phyloP scores from a whole-genome alignment of 2,888 invertebrate genomes.

The Iphiclides podalirius region DNA sequence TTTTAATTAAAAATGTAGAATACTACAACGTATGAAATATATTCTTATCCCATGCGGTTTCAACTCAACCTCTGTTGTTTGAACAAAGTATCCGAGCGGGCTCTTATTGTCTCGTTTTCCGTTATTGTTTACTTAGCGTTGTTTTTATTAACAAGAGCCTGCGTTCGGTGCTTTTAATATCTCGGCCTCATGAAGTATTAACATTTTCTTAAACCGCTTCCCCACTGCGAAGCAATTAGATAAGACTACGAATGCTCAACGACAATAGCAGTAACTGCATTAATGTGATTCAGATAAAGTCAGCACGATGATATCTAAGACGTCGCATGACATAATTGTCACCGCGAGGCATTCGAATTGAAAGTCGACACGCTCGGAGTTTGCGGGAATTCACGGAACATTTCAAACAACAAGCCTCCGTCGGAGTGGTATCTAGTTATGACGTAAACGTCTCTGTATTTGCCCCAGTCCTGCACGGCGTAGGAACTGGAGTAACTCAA shows the following conservation, averaged over 20 bases:
- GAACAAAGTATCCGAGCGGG: conserved; percentile 10
- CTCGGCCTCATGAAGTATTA: conserved; percentile 10
- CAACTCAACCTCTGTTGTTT: conserved; percentile 3
- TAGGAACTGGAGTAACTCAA: neutral
- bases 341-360: neutral
- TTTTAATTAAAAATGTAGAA: neutral
- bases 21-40: conserved; percentile 8
- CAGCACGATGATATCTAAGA: no score
- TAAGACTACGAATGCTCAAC: no score
- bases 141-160: conserved; percentile 17
- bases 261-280: neutral
- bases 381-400: neutral
- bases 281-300: neutral
- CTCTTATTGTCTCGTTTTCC: conserved; percentile 21
- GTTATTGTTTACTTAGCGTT: conserved; percentile 21
- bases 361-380: neutral
- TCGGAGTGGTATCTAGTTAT: neutral
- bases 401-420: neutral
- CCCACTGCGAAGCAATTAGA: neutral
- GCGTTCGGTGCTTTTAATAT: conserved; percentile 20
- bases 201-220: conserved; percentile 10
- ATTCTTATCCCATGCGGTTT: conserved; percentile 7
- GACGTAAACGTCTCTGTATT: neutral
- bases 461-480: neutral
- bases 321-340: no score